Conservation (phyloP, 2,113 vertebrate genomes). For the Callipepla californica region DNA sequence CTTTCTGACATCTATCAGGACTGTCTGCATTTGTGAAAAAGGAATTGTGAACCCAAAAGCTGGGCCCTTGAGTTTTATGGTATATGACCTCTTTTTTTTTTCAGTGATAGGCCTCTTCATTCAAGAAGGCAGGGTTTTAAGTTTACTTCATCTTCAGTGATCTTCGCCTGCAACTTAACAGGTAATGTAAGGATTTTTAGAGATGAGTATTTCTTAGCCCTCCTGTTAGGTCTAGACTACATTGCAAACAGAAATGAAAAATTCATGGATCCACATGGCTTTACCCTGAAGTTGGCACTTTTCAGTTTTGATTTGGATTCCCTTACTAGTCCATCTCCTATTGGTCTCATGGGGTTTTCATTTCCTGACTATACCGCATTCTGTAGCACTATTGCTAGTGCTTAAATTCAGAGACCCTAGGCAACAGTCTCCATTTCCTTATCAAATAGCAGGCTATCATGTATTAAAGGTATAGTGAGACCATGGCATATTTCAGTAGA, state of each 20-base stretch:
- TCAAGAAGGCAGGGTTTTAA: not conserved
- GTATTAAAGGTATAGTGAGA: not conserved
- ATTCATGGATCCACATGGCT: not conserved
- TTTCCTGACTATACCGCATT: not conserved
- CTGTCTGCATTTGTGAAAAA: not conserved
- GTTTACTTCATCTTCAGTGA: not conserved
- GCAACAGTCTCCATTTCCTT: not conserved
- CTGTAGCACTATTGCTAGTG: not conserved
- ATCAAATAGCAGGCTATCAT: not conserved
- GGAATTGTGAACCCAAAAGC: not conserved
- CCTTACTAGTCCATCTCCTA: not conserved
- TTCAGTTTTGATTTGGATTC: not conserved
- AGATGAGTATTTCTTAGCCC: not conserved
- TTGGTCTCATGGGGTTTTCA: not conserved
- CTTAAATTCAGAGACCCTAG: not conserved
- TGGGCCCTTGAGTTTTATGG: not conserved
- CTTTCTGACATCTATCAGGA: not conserved
- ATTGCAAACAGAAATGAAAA: not conserved
- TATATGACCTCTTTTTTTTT: not conserved
- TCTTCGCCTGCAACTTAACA: not conserved
- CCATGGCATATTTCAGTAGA: not conserved
- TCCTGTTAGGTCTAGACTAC: not conserved
- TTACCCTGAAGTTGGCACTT: not conserved
- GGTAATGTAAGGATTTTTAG: not conserved
- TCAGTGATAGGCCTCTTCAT: not conserved